Evolutionary conservation across 2,113 vertebrate genomes (phyloP), one percentile per base, ranked within the genome.

Genomic region (Tinamus guttatus): DNA sequence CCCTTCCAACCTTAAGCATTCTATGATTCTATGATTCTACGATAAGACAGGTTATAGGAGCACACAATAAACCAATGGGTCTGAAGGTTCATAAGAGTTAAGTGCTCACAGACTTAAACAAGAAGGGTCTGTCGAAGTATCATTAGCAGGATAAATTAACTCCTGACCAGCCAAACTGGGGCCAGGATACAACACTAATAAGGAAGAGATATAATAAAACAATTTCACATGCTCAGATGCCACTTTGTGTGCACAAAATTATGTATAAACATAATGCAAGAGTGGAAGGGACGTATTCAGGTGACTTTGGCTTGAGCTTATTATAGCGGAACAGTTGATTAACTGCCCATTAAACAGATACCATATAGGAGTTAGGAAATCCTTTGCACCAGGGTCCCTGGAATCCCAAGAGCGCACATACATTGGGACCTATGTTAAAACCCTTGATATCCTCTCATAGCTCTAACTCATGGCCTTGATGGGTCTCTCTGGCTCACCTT

Each of bases 171-270:
- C 8, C 63, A 86, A 65, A 28, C 27, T 11, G 84, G 90, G 85
- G 81, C 34, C 80, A 87, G 22, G 65, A 70, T 60, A 62, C 40
- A 63, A 30, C 36, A 87, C 34, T 20, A 63, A 40, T 22, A 91
- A 75, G 13, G 36, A 91, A 89, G 58, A 81, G 10, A 81, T 2
- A 70, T 51, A 84, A 82, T 45, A 65, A 89, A 91, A 21, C 7
- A 25, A 78, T 75, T 91, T 87, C 30, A n/a, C 15, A 51, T 5
- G 2, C 10, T 64, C 45, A 62, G 25, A 89, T 62, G 62, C 25
- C 1, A 40, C 27, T 84, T n/a, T 77, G 30, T 49, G 30, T 43
- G 51, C n/a, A 45, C 82, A 34, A 85, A 88, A 34, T 49, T 69
- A 80, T 7, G 40, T 16, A 59, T 63, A 47, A 90, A 93, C n/a